Evolutionary conservation across 2,113 vertebrate species (phyloP).

Genomic region (Neotragus pygmaeus): DNA sequence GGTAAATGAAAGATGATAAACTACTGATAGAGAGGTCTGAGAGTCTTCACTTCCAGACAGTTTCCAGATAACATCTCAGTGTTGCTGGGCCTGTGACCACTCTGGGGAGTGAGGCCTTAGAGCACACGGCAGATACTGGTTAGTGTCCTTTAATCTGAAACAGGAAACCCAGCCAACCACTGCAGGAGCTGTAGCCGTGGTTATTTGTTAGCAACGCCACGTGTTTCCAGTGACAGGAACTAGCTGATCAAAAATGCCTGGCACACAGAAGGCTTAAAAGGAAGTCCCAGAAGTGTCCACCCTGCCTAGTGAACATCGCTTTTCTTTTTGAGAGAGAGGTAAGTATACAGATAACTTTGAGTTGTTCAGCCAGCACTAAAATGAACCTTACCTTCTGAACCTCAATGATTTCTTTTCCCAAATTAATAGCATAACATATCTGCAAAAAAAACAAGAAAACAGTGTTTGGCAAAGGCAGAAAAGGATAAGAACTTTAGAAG

Average conservation of each 20-base stretch:
- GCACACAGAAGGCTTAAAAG: not conserved
- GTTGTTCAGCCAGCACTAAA: slow-evolving; percentile 4
- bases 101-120: not conserved
- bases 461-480: slow-evolving; percentile 27
- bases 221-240: not conserved
- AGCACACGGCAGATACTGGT: not conserved
- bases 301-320: not conserved
- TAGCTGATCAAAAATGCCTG: not conserved
- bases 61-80: not conserved
- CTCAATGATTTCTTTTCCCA: slow-evolving; percentile 94
- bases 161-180: not conserved
- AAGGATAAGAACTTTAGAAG: not conserved
- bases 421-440: slow-evolving; percentile 95
- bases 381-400: slow-evolving; percentile 90
- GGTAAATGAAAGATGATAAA: not conserved
- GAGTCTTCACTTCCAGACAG: not conserved
- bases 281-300: not conserved
- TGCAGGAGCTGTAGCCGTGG: not conserved
- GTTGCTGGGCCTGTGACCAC: not conserved
- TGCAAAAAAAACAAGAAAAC: slow-evolving; percentile 72
- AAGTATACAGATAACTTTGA: not conserved
- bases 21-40: not conserved
- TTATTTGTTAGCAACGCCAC: not conserved
- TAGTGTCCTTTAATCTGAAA: not conserved
- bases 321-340: not conserved